phyloP scores from a whole-genome alignment of 2,113 vertebrate genomes.

The Oncorhynchus clarkii region DNA sequence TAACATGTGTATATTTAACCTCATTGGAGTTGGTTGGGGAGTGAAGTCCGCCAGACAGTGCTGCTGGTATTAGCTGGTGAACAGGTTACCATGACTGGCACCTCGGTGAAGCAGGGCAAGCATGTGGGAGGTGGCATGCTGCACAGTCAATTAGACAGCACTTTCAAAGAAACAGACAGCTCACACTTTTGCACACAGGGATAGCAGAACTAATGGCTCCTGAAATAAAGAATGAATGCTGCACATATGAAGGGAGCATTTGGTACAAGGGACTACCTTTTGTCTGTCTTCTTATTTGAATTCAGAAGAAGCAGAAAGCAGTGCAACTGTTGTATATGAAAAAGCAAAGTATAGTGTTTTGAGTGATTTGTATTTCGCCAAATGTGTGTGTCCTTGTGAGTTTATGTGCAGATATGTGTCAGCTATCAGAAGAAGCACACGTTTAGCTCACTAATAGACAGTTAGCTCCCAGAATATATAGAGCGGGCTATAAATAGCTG shows the following conservation, averaged over 20 bases:
- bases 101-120: conserved; percentile 34
- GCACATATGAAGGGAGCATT: not conserved
- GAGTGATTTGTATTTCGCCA: not conserved
- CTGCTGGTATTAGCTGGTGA: not conserved
- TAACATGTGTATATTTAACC: not conserved
- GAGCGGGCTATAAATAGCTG: conserved; percentile 26
- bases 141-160: conserved; percentile 19
- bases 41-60: not conserved
- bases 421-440: conserved; percentile 5
- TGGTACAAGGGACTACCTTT: not conserved
- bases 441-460: conserved; percentile 36
- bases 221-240: not conserved
- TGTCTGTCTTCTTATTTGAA: not conserved
- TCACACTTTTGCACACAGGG: conserved; percentile 10
- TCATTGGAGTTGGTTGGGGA: not conserved
- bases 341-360: not conserved
- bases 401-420: conserved; percentile 3
- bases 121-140: conserved; percentile 32
- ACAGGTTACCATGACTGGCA: conserved; percentile 29
- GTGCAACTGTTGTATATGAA: not conserved
- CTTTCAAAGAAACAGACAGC: conserved; percentile 23
- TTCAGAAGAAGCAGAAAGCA: not conserved
- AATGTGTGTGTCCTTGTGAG: conserved; percentile 12
- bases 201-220: not conserved
- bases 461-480: conserved; percentile 17